Conservation (phyloP, 2,888 invertebrate species). For the Chrysodeixis includens region DNA sequence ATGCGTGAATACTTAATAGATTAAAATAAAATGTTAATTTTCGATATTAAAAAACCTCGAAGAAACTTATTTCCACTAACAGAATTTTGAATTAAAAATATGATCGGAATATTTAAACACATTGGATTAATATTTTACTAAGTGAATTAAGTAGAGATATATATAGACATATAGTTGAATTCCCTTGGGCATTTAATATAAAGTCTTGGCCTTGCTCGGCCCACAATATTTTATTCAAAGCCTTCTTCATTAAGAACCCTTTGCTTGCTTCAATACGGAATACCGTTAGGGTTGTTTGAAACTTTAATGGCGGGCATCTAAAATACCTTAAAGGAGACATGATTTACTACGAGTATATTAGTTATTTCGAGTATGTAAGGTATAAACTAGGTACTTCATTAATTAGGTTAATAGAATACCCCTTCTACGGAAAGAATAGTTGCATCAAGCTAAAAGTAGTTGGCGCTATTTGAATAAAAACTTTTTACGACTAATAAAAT, state of each 20-base stretch:
- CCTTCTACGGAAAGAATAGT: too few relatives aligned
- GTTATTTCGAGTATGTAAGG: background rate
- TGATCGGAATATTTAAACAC: too few relatives aligned
- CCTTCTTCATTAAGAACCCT: constrained; percentile 53
- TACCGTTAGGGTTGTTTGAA: constrained; percentile 49
- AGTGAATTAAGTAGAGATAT: background rate
- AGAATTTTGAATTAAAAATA: too few relatives aligned
- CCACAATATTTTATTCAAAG: constrained; percentile 58
- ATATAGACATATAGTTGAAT: constrained; percentile 14
- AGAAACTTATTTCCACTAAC: too few relatives aligned
- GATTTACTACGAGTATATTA: background rate
- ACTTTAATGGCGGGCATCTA: constrained; percentile 47
- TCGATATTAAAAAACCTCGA: background rate
- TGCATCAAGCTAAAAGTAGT: too few relatives aligned
- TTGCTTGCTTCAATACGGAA: constrained; percentile 36
- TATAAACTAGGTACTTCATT: background rate
- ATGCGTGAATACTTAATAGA: background rate
- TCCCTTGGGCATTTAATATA: constrained; percentile 14
- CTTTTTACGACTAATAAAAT: too few relatives aligned
- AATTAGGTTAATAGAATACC: too few relatives aligned
- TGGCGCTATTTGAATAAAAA: too few relatives aligned
- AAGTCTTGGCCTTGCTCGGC: constrained; percentile 28
- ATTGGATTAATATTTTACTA: too few relatives aligned
- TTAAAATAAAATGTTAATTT: background rate
- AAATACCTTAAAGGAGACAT: constrained; percentile 35